Conservation (phyloP, 2,888 invertebrate species). For the Masnerella sp. region DNA sequence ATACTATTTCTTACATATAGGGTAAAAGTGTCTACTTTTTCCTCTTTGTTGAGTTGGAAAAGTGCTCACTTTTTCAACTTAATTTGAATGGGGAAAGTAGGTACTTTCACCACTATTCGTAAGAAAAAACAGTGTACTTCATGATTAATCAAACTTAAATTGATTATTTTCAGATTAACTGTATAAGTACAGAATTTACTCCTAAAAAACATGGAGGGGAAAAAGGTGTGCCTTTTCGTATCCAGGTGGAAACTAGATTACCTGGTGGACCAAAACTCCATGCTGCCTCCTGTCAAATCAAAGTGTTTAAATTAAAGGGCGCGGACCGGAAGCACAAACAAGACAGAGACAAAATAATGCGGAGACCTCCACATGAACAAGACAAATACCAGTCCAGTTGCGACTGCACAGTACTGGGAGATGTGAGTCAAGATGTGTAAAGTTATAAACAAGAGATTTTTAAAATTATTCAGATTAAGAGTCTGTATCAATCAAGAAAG, state of each 20-base stretch:
- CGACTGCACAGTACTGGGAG: constrained; percentile 95
- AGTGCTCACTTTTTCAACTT: too few relatives aligned
- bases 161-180: constrained; percentile 83
- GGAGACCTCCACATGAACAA: constrained; percentile 88
- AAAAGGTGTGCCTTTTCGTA: constrained; percentile 97
- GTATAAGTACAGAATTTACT: constrained; percentile 98
- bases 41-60: too few relatives aligned
- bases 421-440: too few relatives aligned
- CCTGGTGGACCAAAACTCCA: constrained; percentile 85
- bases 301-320: constrained; percentile 97
- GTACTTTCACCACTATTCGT: too few relatives aligned
- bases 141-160: neutral
- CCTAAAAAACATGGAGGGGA: constrained; percentile 99
- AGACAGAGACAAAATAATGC: constrained; percentile 95
- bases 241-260: constrained; percentile 94
- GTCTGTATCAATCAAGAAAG: too few relatives aligned
- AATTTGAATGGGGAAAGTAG: too few relatives aligned
- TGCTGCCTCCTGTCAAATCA: constrained; percentile 97
- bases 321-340: constrained; percentile 98
- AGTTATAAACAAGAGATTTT: too few relatives aligned
- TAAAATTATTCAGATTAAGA: too few relatives aligned
- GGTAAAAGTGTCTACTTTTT: too few relatives aligned
- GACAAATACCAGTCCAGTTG: constrained; percentile 97
- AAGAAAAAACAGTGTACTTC: too few relatives aligned
- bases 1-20: too few relatives aligned